Conservation (phyloP, 2,113 vertebrate species). For the Vimba vimba region DNA sequence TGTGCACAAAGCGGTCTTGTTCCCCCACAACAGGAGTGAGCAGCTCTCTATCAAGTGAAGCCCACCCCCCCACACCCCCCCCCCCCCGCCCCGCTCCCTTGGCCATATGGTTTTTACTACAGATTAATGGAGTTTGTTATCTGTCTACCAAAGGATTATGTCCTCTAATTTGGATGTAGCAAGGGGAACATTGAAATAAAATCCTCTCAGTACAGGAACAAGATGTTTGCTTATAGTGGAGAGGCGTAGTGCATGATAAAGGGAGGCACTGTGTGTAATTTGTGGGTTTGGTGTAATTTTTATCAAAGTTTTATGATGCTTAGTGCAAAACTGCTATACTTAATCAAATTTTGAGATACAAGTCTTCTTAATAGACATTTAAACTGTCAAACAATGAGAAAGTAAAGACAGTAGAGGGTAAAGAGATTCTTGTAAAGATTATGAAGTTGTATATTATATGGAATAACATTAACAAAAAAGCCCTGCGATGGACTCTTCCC, state of each 20-base stretch:
- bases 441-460: background rate
- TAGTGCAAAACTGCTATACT: background rate
- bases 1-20: background rate
- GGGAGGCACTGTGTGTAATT: background rate
- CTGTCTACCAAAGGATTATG: slow-evolving; percentile 65
- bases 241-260: background rate
- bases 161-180: slow-evolving; percentile 29
- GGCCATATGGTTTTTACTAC: slow-evolving; percentile 66
- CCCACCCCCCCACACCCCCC: no score
- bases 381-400: background rate
- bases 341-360: background rate
- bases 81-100: no score
- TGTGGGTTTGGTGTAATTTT: background rate
- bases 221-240: slow-evolving; percentile 12
- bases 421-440: background rate
- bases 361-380: background rate
- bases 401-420: background rate
- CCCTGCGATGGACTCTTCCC: no score
- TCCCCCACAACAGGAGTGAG: background rate
- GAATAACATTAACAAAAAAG: no score
- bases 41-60: background rate
- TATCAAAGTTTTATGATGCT: background rate
- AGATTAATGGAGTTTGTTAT: slow-evolving; percentile 70
- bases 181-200: slow-evolving; percentile 42
- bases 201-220: slow-evolving; percentile 22